A percentile compares a stretch with the other conserved stretches of the same genome.
Evolutionary conservation across 2,113 vertebrate species (phyloP).

Genomic region (Eptatretus burgeri): DNA sequence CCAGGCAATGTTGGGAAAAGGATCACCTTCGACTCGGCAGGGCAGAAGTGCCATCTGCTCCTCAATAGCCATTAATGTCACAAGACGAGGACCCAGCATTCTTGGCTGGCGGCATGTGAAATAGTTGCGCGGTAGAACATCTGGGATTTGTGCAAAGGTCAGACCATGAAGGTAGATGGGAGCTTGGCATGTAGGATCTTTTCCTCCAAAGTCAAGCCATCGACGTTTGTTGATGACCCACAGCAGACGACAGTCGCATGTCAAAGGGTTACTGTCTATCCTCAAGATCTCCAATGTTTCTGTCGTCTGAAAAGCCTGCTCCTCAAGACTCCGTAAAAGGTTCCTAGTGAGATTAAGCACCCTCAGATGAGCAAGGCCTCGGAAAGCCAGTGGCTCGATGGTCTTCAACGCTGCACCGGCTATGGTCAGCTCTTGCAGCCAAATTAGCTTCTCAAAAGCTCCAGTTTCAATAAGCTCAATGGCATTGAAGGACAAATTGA

Average conservation of each 20-base stretch:
- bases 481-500: slow-evolving; percentile 75
- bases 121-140: slow-evolving; percentile 63
- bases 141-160: slow-evolving; percentile 41
- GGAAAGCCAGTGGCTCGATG: slow-evolving; percentile 52
- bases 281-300: slow-evolving; percentile 63
- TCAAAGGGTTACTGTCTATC: slow-evolving; percentile 58
- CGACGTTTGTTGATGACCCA: slow-evolving; percentile 74
- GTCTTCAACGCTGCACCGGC: slow-evolving; percentile 36
- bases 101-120: slow-evolving; percentile 79
- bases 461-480: slow-evolving; percentile 57
- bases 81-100: slow-evolving; percentile 61
- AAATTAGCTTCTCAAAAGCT: slow-evolving; percentile 48
- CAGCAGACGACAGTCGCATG: slow-evolving; percentile 74
- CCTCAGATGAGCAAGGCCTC: slow-evolving; percentile 50
- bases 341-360: slow-evolving; percentile 73
- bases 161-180: slow-evolving; percentile 49
- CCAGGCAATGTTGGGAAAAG: slow-evolving; percentile 47
- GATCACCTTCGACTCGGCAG: slow-evolving; percentile 63
- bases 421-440: slow-evolving; percentile 67
- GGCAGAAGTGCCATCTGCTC: slow-evolving; percentile 51
- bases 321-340: slow-evolving; percentile 49
- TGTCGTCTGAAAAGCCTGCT: slow-evolving; percentile 57
- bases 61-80: slow-evolving; percentile 36
- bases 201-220: slow-evolving; percentile 57
- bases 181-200: slow-evolving; percentile 36